phyloP scores from a whole-genome alignment of 1,140 invertebrate genomes.

The Pachypsylla venusta region DNA sequence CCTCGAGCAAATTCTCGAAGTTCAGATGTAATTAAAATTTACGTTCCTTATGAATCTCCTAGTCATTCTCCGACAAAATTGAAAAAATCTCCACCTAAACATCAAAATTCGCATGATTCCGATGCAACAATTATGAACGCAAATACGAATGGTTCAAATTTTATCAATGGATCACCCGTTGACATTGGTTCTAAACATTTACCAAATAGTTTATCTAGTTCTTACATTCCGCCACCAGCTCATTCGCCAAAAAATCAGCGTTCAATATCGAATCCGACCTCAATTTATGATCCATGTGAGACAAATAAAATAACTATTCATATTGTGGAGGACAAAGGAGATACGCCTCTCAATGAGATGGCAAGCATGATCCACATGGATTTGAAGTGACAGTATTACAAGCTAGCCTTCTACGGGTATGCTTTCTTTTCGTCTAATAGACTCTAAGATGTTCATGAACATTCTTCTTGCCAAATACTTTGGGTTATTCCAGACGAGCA shows the following conservation, averaged over 20 bases:
- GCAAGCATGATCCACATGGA: conserved; percentile 2
- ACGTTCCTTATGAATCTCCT: conserved; percentile 49
- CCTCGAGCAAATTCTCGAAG: conserved; percentile 35
- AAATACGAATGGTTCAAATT: neutral
- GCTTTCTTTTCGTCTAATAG: no score
- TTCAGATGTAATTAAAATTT: conserved; percentile 53
- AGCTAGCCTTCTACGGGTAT: no score
- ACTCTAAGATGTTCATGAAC: no score
- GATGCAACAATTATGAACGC: conserved; percentile 1
- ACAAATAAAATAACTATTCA: conserved; percentile 17
- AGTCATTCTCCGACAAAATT: conserved; percentile 13
- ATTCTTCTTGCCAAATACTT: no score
- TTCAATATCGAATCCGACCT: conserved; percentile 1
- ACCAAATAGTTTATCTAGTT: conserved; percentile 5
- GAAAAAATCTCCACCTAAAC: neutral
- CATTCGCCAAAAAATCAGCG: neutral
- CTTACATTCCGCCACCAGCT: conserved; percentile 5
- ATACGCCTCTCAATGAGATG: neutral
- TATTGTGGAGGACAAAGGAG: conserved; percentile 10
- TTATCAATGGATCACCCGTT: no score
- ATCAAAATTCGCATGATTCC: conserved; percentile 1
- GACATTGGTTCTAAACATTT: neutral
- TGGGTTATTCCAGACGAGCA: no score
- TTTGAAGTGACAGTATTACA: neutral
- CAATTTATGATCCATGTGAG: conserved; percentile 2